Percentiles rank a stretch among this genome's conserved stretches.
Conservation (phyloP, 2,797 vertebrate genomes). For the Sebastes goodei region DNA sequence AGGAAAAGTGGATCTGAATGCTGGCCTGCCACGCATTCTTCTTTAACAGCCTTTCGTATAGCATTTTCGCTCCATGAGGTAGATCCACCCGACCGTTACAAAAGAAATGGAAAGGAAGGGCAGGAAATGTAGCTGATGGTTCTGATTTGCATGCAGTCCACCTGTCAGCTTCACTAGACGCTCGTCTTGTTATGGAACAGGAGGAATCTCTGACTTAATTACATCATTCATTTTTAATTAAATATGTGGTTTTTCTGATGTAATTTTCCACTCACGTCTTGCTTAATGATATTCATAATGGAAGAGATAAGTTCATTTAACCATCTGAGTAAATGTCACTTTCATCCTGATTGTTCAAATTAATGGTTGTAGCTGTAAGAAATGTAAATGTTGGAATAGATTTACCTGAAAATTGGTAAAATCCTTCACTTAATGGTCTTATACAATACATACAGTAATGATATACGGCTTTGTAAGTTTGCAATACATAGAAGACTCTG, state of each 20-base stretch:
- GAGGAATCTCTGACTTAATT: constrained; percentile 1
- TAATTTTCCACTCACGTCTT: constrained; percentile 30
- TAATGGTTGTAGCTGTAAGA: not conserved
- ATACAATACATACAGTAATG: not conserved
- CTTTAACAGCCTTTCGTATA: constrained; percentile 9
- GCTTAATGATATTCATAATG: constrained; percentile 14
- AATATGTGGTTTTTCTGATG: not conserved
- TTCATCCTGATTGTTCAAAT: not conserved
- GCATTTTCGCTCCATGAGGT: not conserved
- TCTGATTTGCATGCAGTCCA: constrained; percentile 33
- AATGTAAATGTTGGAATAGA: not conserved
- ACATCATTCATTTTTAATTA: constrained; percentile 19
- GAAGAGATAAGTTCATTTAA: not conserved
- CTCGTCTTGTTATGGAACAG: not conserved
- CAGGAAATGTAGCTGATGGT: not conserved
- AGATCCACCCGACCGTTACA: constrained; percentile 24
- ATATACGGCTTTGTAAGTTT: not conserved
- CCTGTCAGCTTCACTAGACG: not conserved
- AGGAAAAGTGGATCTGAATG: constrained; percentile 5
- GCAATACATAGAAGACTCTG: not conserved
- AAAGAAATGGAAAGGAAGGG: constrained; percentile 9
- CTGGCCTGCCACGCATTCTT: not conserved
- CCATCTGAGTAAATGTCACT: not conserved
- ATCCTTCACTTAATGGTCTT: not conserved
- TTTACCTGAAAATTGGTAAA: not conserved